A percentile compares a stretch with the other conserved stretches of the same genome.
Evolutionary conservation across 2,797 vertebrate species (phyloP).

Genomic region (Jordanella pulchra): DNA sequence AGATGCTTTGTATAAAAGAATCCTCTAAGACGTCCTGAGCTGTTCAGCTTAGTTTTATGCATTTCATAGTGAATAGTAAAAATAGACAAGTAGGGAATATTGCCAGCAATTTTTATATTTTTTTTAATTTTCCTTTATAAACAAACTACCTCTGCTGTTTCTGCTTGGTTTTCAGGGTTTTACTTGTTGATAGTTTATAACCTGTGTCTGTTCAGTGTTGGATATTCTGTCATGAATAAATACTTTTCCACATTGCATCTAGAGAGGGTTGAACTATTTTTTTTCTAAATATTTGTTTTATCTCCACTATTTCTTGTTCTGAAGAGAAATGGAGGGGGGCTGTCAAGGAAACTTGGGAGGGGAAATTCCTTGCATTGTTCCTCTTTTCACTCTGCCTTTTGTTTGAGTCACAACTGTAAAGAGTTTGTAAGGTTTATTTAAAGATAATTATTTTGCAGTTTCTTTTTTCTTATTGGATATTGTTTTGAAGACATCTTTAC

Average conservation of each 20-base stretch:
- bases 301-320: slow-evolving; percentile 13
- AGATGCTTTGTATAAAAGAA: background rate
- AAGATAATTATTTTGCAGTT: background rate
- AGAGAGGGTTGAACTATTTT: slow-evolving; percentile 66
- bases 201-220: slow-evolving; percentile 25
- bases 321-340: slow-evolving; percentile 11
- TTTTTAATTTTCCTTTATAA: slow-evolving; percentile 4
- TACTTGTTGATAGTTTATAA: slow-evolving; percentile 25
- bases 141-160: slow-evolving; percentile 48
- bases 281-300: background rate
- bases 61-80: background rate
- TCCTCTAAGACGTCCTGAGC: background rate
- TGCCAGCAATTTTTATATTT: background rate
- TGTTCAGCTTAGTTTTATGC: background rate
- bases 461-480: slow-evolving; percentile 1
- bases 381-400: slow-evolving; percentile 41
- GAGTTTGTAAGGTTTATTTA: background rate
- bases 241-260: slow-evolving; percentile 29
- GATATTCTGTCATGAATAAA: slow-evolving; percentile 23
- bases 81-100: background rate
- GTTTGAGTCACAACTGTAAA: background rate
- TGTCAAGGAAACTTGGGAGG: slow-evolving; percentile 44
- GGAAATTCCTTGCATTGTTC: slow-evolving; percentile 71
- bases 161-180: slow-evolving; percentile 18
- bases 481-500: no score